These are phyloP conservation scores for Diachrysia chrysitis DNA, from an alignment of 2,888 invertebrate species.

Conservation along the genomic window DNA sequence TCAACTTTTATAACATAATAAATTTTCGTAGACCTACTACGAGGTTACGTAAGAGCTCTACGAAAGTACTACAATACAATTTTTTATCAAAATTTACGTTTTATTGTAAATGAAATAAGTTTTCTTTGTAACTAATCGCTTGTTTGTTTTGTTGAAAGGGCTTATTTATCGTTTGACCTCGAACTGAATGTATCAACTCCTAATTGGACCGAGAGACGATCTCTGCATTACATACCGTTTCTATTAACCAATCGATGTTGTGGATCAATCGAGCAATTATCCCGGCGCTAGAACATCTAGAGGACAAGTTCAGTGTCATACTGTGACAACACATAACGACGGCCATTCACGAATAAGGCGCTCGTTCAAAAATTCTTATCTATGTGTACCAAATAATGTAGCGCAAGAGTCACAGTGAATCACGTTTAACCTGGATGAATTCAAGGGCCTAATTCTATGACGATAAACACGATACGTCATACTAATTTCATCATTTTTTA, in stretches of 20 bases:
- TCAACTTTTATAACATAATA: constrained; percentile 1
- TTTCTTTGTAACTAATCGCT: neutral
- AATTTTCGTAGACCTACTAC: constrained; percentile 47
- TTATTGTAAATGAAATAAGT: neutral
- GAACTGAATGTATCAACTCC: constrained; percentile 32
- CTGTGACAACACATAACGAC: constrained; percentile 61
- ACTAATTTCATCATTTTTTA: neutral
- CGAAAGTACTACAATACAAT: constrained; percentile 43
- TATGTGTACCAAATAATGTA: constrained; percentile 59
- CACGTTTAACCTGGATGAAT: constrained; percentile 28
- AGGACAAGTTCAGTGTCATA: constrained; percentile 67
- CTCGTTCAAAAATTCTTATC: constrained; percentile 68
- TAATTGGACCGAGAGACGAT: constrained; percentile 21
- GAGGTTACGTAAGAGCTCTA: constrained; percentile 47
- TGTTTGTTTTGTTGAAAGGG: constrained; percentile 10
- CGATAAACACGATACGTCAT: constrained; percentile 1
- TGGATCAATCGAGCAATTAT: constrained; percentile 37
- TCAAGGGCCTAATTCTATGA: constrained; percentile 25
- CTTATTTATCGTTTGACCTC: constrained; percentile 34
- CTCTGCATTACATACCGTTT: constrained; percentile 22
- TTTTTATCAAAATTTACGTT: constrained; percentile 8
- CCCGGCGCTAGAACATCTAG: constrained; percentile 30
- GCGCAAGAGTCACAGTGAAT: constrained; percentile 57
- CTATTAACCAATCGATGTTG: constrained; percentile 26
- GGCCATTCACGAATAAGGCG: constrained; percentile 65